A percentile compares a stretch with the other conserved stretches of the same genome.
Conservation (phyloP, 2,888 invertebrate species). For the Chloroclystis v-ata region DNA sequence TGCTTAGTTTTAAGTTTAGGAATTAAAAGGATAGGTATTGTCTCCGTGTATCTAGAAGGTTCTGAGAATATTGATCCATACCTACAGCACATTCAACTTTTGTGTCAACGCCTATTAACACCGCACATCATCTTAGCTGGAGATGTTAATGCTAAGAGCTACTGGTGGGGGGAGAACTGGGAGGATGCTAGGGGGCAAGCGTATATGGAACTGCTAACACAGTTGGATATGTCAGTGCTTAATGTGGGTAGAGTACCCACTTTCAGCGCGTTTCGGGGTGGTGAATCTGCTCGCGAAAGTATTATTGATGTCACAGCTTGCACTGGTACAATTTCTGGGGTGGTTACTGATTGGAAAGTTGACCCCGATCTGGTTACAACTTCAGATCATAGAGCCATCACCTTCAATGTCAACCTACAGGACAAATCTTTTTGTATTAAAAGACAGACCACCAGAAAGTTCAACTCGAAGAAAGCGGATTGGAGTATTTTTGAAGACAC, state of each 20-base stretch:
- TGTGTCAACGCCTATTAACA: not conserved
- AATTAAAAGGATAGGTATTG: not conserved
- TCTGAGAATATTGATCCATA: not conserved
- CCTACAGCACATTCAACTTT: not conserved
- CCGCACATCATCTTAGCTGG: not conserved
- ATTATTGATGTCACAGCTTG: no score
- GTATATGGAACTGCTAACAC: not conserved
- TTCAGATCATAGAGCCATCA: no score
- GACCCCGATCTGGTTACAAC: no score
- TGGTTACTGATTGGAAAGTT: no score
- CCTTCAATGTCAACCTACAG: no score
- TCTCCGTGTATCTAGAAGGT: not conserved
- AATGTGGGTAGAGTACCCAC: not conserved
- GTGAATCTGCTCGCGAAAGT: no score
- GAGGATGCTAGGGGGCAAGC: not conserved
- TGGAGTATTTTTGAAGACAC: no score
- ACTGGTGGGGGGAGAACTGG: not conserved
- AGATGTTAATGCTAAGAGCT: not conserved
- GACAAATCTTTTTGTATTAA: no score
- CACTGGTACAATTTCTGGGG: no score
- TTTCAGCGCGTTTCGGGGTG: no score
- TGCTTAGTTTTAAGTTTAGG: constrained; percentile 1
- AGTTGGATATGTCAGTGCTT: not conserved
- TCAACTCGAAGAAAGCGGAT: no score
- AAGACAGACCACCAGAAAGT: no score